Base-by-base conservation (phyloP, 2,888 invertebrate genomes). In the Zele albiditarsus region DNA sequence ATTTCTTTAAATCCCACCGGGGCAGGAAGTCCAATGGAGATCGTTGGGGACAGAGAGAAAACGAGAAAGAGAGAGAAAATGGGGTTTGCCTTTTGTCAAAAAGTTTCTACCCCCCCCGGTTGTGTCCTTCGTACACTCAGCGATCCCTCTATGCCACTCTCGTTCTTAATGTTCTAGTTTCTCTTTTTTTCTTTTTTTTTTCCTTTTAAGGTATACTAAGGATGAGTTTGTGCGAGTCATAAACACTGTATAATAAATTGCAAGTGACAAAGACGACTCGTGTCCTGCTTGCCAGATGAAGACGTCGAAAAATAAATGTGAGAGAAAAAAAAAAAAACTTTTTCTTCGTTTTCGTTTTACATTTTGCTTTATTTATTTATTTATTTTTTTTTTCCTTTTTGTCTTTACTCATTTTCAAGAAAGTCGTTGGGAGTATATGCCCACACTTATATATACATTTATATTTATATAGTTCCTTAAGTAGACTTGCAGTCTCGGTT, bases 1-100 rank as follows among this genome's bases (percentile, higher is more conserved):
- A 88, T 88, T 86, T 84, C 60, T 31, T 62, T 62, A 28, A 28
- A 53, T 53, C 81, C 82, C 81, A 83, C 81, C 63, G 75, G 73
- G 60, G 27, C 57, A 70, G 65, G 74, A 74, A 68, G 70, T 72
- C 66, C 53, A 66, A 53, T 20, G 20, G 53, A 20, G 53, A 23
- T 53, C 53, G n/a, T 49, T n/a, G 23, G 53, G 20, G n/a, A 46
- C n/a, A 46, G 3, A n/a, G 46, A 46, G 46, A n/a, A n/a, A 42
- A 14, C 42, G 14, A 5, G n/a, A n/a, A 63, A 53, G 58, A 25
- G 38, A 31, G 20, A 8, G 46, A 42, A 31, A 28, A 58, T 49
- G 71, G 67, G 67, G 31, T 70, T 62, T 73, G 67, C 66, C 78
- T 75, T 77, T 75, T 78, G 78, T 78, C 78, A 58, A 73, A 74